A percentile compares a stretch with the other conserved stretches of the same genome.
Evolutionary conservation across 2,113 vertebrate species (phyloP).

Genomic region (Protobothrops mucrosquamatus): DNA sequence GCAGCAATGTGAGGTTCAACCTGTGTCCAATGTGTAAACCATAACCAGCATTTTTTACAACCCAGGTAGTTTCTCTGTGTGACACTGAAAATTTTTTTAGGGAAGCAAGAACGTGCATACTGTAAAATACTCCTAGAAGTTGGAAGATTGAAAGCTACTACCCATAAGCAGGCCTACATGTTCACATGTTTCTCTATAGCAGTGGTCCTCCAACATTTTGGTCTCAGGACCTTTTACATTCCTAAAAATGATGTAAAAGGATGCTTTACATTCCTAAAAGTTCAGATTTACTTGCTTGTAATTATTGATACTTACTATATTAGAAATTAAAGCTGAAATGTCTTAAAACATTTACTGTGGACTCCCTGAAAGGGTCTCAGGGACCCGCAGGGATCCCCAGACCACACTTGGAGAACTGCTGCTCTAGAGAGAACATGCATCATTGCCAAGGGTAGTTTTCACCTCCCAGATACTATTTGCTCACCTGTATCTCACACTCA

Average conservation of each 20-base stretch:
- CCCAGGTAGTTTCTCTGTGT: not conserved
- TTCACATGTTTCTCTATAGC: conserved; percentile 35
- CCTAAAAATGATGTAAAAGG: not conserved
- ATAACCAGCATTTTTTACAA: not conserved
- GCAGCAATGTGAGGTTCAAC: not conserved
- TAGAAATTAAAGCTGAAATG: not conserved
- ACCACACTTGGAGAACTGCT: conserved; percentile 19
- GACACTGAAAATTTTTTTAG: not conserved
- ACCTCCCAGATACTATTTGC: conserved; percentile 88
- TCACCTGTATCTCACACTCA: conserved; percentile 81
- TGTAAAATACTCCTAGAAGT: not conserved
- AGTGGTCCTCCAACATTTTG: not conserved
- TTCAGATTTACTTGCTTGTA: not conserved
- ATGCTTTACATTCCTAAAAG: not conserved
- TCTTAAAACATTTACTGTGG: not conserved
- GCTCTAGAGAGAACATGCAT: conserved; percentile 81
- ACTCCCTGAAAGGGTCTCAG: not conserved
- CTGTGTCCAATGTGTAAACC: too few species aligned
- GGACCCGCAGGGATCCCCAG: not conserved
- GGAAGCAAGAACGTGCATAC: not conserved
- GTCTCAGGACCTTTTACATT: not conserved
- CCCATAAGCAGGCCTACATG: conserved; percentile 50
- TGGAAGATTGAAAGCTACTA: not conserved
- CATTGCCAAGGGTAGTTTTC: conserved; percentile 71
- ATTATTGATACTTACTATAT: not conserved